Base-by-base conservation (phyloP, 1,140 invertebrate species). In the Drosophila willistoni region DNA sequence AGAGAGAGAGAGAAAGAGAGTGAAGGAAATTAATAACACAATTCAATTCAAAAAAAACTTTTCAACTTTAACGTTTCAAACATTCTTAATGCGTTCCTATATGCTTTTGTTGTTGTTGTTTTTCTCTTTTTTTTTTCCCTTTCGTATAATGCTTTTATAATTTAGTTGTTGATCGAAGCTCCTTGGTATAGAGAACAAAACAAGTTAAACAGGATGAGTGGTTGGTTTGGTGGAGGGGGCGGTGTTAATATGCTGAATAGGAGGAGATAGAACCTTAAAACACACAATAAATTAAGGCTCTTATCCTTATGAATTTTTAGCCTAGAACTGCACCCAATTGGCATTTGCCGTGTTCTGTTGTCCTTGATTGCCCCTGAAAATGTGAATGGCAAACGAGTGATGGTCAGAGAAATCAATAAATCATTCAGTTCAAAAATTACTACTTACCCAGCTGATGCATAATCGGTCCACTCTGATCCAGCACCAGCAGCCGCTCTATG, bases 261-360 rank as follows among this genome's bases (percentile, higher is more conserved):
- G 33, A 57, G 57, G 33, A 76, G 22, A 39, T 41, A 51, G 44
- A 51, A 51, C 44, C 44, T 22, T 22, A 22, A 51, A 51, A 51
- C 44, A 51, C 44, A 51, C 44, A 19, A 51, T 51, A 22, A 51
- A 51, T 51, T 9, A 51, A 51, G 44, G 44, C 44, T 51, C 44
- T 51, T 0, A 51, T 36, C 22, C 34, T 39, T 39, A 59, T 36
- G 29, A 59, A 36, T 56, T 85, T 36, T 60, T 54, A 73, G 64
- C 68, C 94, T 95, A 96, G 92, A 96, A 96, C 90, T 96, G 95
- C 70, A 96, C 95, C 95, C 95, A 96, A 91, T 94, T 95, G 41
- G 94, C 93, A 90, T 95, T 95, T 67, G 93, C 92, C 34, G 94
- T 91, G 47, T 92, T 90, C 83, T 93, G 91, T 89, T 93, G 91